Evolutionary conservation across 2,888 invertebrate genomes (phyloP), one percentile per base, ranked within the genome.

Genomic region (Syrista parreyssii): DNA sequence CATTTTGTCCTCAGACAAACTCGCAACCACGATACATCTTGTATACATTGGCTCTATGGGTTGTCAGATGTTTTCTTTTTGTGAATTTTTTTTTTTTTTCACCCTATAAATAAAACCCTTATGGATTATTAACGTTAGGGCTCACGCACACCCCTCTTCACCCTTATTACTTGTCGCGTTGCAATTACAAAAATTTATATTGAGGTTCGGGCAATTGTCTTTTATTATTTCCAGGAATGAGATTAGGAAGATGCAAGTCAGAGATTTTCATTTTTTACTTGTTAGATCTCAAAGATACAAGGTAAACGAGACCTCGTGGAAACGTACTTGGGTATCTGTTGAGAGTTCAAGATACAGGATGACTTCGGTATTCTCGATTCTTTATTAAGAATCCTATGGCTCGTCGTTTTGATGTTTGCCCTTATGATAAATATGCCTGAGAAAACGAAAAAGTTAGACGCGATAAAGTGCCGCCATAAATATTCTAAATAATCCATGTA

Each of bases 1-100:
- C 79, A 75, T 79, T 78, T 32, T 75, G 35, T 75, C 78, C 32
- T 76, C 23, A 34, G 69, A 31, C 72, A 35, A 55, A 55, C 40
- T 23, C 23, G 2, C 40, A 55, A 55, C 15, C 40, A 1, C 15
- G 23, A 23, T 55, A 23, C 2, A 6, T 55, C 40, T 55, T 23
- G 23, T 55, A 23, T 55, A 55, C 40, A 2, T 55, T 55, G 40
- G 23, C 40, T 9, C 2, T 23, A 6, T 23, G 23, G 40, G 23
- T 55, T 55, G 23, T 55, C 23, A 6, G 15, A 23, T 55, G 23
- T 23, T 55, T 55, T 55, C 6, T 23, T 55, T 9, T 55, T 15
- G 4, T 4, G n/a, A n/a, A n/a, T 1, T 4, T 0, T 6, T 15
- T 15, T 4, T 6, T 40, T 40, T 40, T 4, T 15, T 40, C 40